Evolutionary conservation across 2,888 invertebrate species (phyloP).

Genomic region (Troglohyphantes excavatus): DNA sequence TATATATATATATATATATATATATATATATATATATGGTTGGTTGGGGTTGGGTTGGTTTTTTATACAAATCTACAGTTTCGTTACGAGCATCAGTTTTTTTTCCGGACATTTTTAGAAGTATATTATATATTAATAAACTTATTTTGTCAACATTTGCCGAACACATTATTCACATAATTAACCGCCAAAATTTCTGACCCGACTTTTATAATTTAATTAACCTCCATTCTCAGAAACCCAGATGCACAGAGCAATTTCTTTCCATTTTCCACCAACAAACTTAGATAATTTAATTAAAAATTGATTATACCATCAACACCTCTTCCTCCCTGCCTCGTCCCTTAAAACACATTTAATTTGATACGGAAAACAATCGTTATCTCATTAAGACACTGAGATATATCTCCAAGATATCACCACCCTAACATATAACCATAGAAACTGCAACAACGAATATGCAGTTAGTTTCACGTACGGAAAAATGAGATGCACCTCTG

Average conservation of each 20-base stretch:
- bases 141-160: no score
- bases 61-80: no score
- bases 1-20: no score
- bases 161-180: no score
- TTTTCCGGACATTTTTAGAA: no score
- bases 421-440: not conserved
- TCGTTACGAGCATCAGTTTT: no score
- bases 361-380: not conserved
- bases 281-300: not conserved
- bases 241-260: not conserved
- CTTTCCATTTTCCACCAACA: not conserved
- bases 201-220: no score
- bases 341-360: not conserved
- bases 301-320: not conserved
- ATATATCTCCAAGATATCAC: not conserved
- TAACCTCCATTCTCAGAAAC: no score
- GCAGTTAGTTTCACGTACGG: not conserved
- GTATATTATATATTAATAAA: no score
- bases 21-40: no score
- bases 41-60: no score
- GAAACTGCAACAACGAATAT: not conserved
- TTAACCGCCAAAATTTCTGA: no score
- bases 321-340: not conserved
- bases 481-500: not conserved
- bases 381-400: constrained; percentile 3